phyloP scores from a whole-genome alignment of 2,113 vertebrate genomes.

The Eublepharis macularius region DNA sequence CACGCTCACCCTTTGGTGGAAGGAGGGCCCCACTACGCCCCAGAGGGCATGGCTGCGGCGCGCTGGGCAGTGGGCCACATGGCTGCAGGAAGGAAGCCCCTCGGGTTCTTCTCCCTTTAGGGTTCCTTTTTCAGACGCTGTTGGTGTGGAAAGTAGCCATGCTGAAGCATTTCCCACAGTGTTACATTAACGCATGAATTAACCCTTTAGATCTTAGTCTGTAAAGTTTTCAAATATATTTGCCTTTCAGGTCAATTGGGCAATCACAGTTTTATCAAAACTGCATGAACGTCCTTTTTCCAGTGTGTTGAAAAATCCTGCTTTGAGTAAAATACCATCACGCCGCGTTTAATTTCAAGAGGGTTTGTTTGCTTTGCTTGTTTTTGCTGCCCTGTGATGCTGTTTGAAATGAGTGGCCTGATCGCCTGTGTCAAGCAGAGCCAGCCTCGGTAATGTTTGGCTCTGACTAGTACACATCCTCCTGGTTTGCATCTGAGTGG shows the following conservation, averaged over 20 bases:
- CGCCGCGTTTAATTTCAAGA: not conserved
- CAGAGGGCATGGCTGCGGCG: no score
- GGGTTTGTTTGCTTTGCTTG: not conserved
- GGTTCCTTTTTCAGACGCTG: no score
- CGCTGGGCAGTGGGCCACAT: no score
- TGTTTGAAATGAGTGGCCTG: accelerated
- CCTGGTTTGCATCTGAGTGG: constrained; percentile 2
- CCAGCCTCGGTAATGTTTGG: not conserved
- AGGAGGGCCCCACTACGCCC: no score
- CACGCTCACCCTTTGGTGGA: no score
- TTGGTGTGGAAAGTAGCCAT: not conserved
- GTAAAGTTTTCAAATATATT: not conserved
- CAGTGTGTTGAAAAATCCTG: not conserved
- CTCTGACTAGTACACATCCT: not conserved
- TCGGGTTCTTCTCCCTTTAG: no score
- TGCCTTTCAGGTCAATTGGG: not conserved
- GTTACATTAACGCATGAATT: not conserved
- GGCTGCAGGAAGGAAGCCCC: no score
- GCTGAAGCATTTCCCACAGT: not conserved
- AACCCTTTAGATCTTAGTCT: not conserved
- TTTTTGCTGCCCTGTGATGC: not conserved
- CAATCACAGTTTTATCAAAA: not conserved
- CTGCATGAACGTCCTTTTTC: not conserved
- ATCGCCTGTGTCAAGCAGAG: not conserved
- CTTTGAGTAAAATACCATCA: not conserved